These are phyloP conservation scores for Phalacrocorax pelagicus DNA, from an alignment of 2,113 vertebrate species.

Conservation along the genomic window DNA sequence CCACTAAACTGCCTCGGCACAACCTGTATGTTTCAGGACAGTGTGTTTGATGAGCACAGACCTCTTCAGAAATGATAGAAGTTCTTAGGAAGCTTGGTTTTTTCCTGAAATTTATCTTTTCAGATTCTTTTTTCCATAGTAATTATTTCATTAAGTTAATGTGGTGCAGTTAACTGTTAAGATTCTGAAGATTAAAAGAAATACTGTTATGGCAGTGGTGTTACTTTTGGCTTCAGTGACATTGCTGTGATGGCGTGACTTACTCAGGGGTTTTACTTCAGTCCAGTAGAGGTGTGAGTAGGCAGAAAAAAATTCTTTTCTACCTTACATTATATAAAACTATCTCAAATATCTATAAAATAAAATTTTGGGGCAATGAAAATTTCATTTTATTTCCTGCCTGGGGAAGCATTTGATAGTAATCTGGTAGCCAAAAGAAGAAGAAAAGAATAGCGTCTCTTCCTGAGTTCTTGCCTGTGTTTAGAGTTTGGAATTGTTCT, in stretches of 20 bases:
- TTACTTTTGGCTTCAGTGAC: not conserved
- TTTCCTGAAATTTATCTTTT: not conserved
- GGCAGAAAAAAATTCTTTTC: not conserved
- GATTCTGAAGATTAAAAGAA: not conserved
- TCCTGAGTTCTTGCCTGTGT: not conserved
- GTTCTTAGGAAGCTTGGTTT: not conserved
- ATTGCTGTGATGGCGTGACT: not conserved
- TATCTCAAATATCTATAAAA: not conserved
- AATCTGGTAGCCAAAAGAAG: not conserved
- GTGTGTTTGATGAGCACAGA: not conserved
- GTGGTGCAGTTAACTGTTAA: not conserved
- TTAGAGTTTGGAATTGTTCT: not conserved
- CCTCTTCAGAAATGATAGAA: not conserved
- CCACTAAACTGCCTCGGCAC: not conserved
- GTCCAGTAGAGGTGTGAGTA: not conserved
- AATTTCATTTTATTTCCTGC: not conserved
- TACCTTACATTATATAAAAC: not conserved
- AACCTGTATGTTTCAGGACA: not conserved
- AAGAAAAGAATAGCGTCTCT: not conserved
- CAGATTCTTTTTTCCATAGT: not conserved
- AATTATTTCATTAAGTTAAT: not conserved
- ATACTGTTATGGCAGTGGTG: not conserved
- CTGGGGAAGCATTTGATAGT: not conserved
- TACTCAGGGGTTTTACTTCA: not conserved
- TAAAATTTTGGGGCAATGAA: not conserved